phyloP scores from a whole-genome alignment of 2,888 invertebrate genomes.

The Lasioglossum calceatum region DNA sequence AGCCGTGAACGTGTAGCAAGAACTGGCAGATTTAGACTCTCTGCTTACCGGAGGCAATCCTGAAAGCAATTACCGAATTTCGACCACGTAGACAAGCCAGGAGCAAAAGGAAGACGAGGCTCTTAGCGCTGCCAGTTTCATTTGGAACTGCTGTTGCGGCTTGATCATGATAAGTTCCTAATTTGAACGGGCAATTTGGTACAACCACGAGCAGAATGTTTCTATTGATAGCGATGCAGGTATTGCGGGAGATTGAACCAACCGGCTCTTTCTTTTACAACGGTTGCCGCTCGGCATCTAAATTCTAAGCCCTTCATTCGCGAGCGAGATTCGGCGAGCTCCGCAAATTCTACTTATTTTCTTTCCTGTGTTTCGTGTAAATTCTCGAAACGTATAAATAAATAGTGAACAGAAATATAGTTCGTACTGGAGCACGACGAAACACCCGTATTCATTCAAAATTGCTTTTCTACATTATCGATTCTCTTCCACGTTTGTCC shows the following conservation, averaged over 20 bases:
- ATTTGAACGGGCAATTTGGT: conserved; percentile 40
- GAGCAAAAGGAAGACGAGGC: conserved; percentile 53
- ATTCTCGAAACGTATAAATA: too few relatives aligned
- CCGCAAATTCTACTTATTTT: background rate
- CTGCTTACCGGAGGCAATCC: conserved; percentile 73
- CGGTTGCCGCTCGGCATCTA: background rate
- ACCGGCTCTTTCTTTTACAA: background rate
- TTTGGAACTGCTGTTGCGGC: conserved; percentile 41
- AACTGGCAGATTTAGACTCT: conserved; percentile 69
- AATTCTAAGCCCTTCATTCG: conserved; percentile 1
- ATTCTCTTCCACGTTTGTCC: background rate
- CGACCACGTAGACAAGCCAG: conserved; percentile 59
- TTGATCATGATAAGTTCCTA: conserved; percentile 58
- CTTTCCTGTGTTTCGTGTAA: background rate
- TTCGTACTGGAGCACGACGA: background rate
- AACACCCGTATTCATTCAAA: background rate
- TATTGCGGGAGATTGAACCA: conserved; percentile 20
- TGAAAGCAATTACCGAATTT: conserved; percentile 79
- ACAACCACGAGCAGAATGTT: conserved; percentile 14
- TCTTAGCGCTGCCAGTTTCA: conserved; percentile 51
- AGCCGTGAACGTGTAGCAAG: conserved; percentile 52
- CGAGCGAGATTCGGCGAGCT: background rate
- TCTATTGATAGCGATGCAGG: conserved; percentile 22
- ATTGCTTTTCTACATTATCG: background rate
- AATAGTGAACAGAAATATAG: too few relatives aligned